Conservation (phyloP, 2,888 invertebrate genomes). For the Oxycera nigricornis region DNA sequence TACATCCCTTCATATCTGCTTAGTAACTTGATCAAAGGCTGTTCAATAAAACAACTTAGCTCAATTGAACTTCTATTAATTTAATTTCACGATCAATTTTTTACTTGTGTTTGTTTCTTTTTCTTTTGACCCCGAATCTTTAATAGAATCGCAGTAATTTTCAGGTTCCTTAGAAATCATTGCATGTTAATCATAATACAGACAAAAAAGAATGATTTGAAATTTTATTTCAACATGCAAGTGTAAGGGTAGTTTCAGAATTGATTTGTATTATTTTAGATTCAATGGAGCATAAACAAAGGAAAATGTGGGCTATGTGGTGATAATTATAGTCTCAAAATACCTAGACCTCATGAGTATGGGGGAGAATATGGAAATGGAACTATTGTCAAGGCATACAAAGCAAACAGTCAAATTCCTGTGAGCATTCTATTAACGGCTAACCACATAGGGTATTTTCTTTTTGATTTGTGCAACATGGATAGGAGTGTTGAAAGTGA, state of each 20-base stretch:
- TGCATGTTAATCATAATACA: no score
- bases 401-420: conserved; percentile 51
- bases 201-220: no score
- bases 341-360: conserved; percentile 65
- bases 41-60: no score
- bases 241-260: background rate
- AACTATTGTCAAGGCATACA: conserved; percentile 61
- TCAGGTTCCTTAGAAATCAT: no score
- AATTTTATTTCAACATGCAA: no score
- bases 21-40: no score
- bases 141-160: no score
- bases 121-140: no score
- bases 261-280: background rate
- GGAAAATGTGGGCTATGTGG: conserved; percentile 68
- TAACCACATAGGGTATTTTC: conserved; percentile 64
- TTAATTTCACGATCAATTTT: no score
- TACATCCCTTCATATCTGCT: no score
- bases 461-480: conserved; percentile 64
- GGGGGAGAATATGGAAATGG: conserved; percentile 64
- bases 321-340: conserved; percentile 61
- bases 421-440: conserved; percentile 61
- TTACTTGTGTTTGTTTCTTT: no score
- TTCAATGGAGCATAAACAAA: conserved; percentile 59
- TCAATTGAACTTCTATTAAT: no score
- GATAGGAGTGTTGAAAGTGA: conserved; percentile 63